Percentiles rank a stretch among this genome's conserved stretches.
Conservation (phyloP, 2,113 vertebrate species). For the Apteryx mantelli region DNA sequence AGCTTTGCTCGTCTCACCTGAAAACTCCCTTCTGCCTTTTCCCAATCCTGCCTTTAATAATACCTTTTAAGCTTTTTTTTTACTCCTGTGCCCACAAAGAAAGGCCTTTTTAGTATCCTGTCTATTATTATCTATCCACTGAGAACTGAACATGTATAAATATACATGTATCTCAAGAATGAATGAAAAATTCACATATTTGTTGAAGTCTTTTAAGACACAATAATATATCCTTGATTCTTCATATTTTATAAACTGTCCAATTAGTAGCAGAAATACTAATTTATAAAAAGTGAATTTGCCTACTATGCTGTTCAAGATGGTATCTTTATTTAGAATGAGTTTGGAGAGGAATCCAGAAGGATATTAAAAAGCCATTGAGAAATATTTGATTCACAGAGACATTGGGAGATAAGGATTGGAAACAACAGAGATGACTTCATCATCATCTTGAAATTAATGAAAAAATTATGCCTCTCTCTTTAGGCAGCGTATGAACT, state of each 20-base stretch:
- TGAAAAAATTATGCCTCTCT: constrained; percentile 18
- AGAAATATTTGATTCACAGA: constrained; percentile 58
- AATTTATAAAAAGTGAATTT: constrained; percentile 48
- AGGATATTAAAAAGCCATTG: constrained; percentile 8
- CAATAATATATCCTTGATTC: constrained; percentile 36
- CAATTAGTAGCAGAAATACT: constrained; percentile 42
- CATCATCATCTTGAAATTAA: constrained; percentile 43
- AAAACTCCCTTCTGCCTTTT: not conserved
- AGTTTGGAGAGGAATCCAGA: constrained; percentile 26
- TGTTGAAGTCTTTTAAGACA: constrained; percentile 47
- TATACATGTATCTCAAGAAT: constrained; percentile 2
- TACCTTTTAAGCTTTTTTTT: not conserved
- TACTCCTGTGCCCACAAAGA: not conserved
- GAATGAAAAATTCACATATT: constrained; percentile 63
- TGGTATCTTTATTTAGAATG: constrained; percentile 45
- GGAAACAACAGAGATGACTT: not conserved
- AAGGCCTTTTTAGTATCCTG: not conserved
- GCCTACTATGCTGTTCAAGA: constrained; percentile 18
- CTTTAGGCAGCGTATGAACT: constrained; percentile 27
- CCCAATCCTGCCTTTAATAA: too few species aligned
- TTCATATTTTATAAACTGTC: constrained; percentile 26
- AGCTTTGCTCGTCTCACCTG: not conserved
- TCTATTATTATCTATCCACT: not conserved
- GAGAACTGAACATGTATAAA: constrained; percentile 38
- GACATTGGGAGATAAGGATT: constrained; percentile 15